Evolutionary conservation across 2,113 vertebrate species (phyloP).

Genomic region (Sinocyclocheilus rhinocerous): DNA sequence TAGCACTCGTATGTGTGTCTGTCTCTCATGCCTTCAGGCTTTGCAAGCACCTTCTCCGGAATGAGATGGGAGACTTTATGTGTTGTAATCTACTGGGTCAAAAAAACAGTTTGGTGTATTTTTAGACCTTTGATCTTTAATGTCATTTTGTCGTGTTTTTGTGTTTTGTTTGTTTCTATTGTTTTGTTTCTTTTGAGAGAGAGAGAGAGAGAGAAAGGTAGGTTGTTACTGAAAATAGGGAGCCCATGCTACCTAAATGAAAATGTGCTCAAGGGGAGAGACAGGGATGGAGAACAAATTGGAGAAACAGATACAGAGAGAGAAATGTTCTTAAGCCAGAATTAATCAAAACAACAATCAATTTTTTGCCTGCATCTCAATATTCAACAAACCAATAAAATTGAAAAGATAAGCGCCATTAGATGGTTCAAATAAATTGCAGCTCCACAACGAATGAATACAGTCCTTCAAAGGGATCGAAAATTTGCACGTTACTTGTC

Average conservation of each 20-base stretch:
- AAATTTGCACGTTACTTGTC: not conserved
- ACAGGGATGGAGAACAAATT: constrained; percentile 30
- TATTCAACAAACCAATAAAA: not conserved
- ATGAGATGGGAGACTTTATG: constrained; percentile 21
- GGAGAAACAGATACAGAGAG: not conserved
- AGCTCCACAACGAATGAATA: not conserved
- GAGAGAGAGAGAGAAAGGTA: too few relatives aligned
- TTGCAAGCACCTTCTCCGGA: constrained; percentile 28
- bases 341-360: not conserved
- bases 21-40: constrained; percentile 28
- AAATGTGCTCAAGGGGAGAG: constrained; percentile 37
- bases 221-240: constrained; percentile 27
- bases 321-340: not conserved
- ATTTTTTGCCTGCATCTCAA: not conserved
- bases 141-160: constrained; percentile 14
- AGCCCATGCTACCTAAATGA: constrained; percentile 43
- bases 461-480: not conserved
- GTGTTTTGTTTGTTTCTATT: not conserved
- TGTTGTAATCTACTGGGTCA: constrained; percentile 1
- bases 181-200: not conserved
- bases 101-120: constrained; percentile 13
- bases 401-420: not conserved
- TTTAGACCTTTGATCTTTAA: constrained; percentile 27
- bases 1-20: too few relatives aligned
- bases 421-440: not conserved